phyloP scores from a whole-genome alignment of 2,113 vertebrate species.

The Cyprinodon variegatus region DNA sequence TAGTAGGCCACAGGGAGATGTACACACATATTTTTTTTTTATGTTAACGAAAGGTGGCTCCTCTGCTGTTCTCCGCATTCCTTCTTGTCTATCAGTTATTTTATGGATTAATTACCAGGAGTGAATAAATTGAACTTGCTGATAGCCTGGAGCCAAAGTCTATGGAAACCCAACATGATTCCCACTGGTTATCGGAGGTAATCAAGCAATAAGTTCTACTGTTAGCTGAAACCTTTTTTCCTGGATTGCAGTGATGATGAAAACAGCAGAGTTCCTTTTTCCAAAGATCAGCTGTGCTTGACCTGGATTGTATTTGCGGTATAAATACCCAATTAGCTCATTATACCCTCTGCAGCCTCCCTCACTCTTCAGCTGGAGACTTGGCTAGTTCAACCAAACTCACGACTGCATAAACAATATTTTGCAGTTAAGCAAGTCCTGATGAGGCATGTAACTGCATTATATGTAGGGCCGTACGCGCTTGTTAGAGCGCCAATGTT shows the following conservation, averaged over 20 bases:
- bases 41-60: conserved; percentile 36
- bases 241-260: background rate
- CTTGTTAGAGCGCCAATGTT: conserved; percentile 53
- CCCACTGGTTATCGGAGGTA: conserved; percentile 43
- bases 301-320: conserved; percentile 34
- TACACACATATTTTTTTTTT: conserved; percentile 17
- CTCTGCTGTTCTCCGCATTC: conserved; percentile 21
- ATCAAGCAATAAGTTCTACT: conserved; percentile 21
- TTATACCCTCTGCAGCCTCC: conserved; percentile 43
- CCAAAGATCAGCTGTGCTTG: background rate
- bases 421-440: conserved; percentile 61
- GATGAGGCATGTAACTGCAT: conserved; percentile 69
- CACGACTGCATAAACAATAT: conserved; percentile 50
- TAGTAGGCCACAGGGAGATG: conserved; percentile 32
- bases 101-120: conserved; percentile 50
- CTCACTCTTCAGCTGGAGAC: conserved; percentile 43
- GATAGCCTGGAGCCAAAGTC: conserved; percentile 41
- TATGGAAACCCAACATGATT: conserved; percentile 41
- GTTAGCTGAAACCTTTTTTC: conserved; percentile 22
- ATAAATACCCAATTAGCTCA: conserved; percentile 38
- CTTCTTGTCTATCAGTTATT: conserved; percentile 21
- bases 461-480: conserved; percentile 37
- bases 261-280: conserved; percentile 3
- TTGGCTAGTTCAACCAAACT: conserved; percentile 2
- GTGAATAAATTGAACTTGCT: conserved; percentile 47